Evolutionary conservation across 2,113 vertebrate species (phyloP).

Genomic region (Equus przewalskii): DNA sequence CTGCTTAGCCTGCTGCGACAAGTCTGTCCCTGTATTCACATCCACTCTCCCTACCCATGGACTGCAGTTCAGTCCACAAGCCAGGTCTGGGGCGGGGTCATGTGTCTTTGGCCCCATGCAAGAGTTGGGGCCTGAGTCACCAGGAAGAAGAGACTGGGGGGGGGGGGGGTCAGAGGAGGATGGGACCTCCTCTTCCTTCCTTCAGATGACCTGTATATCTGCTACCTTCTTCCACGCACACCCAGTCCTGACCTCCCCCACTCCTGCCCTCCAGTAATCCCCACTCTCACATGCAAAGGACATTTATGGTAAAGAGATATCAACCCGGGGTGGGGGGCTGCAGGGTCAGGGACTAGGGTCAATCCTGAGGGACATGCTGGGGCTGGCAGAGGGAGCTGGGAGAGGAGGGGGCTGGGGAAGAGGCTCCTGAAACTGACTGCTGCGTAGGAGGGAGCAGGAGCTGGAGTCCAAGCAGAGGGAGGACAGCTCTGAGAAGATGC

Average conservation of each 20-base stretch:
- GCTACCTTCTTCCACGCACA: background rate
- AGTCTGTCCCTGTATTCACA: background rate
- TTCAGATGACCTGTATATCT: conserved; percentile 66
- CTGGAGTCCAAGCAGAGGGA: conserved; percentile 35
- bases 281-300: background rate
- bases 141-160: background rate
- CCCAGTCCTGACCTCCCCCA: background rate
- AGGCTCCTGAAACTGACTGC: conserved; percentile 53
- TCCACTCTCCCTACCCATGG: background rate
- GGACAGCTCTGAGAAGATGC: conserved; percentile 61
- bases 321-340: background rate
- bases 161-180: background rate
- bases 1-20: background rate
- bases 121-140: conserved; percentile 58
- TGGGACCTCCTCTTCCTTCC: conserved; percentile 19
- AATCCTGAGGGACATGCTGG: background rate
- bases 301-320: background rate
- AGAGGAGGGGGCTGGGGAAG: background rate
- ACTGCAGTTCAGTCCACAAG: background rate
- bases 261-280: background rate
- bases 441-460: conserved; percentile 37
- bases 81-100: background rate
- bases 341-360: background rate
- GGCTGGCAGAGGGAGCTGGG: background rate
- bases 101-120: background rate